Base-by-base conservation (phyloP, 2,797 vertebrate genomes). In the Schizothorax lantsangensis region DNA sequence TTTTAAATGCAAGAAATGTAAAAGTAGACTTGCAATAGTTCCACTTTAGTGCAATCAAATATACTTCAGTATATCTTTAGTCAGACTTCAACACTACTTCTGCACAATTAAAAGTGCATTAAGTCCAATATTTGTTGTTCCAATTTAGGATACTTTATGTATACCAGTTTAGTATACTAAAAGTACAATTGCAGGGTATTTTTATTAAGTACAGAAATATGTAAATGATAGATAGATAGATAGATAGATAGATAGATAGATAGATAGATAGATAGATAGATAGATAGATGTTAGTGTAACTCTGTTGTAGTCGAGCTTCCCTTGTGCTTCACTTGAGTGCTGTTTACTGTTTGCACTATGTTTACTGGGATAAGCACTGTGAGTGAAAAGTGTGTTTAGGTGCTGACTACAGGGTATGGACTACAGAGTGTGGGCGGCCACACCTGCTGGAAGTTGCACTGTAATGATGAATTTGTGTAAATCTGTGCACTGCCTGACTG, bases 391-490 rank as follows among this genome's bases (percentile, higher is more conserved):
- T 62, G n/a, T 79, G 79, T 80, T 80, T 64, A 64, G n/a, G 40
- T 33, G 47, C 30, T 83, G 81, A 73, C 52, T 73, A 21, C 10
- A 73, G 52, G 69, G 69, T 21, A 73, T 30, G 69, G 43, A 72
- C 49, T 30, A 59, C 78, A 66, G 57, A 30, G 38, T 6, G 6
- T 59, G 36, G 68, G n/a, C 3, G 45, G 45, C 73, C 73, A 66
- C 59, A 38, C 73, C 72, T 66, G 17, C 73, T 84, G 12, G 40
- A 84, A 84, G 73, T 68, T 15, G 17, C 73, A 77, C 49, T 66
- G 47, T 52, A 83, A 59, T 59, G 45, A 40, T 77, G 33, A 77
- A 84, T 84, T 38, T 75, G 57, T n/a, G 12, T 49, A 54, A 68
- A 84, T 84, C 33, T 78, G 36, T 10, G 9, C 23, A 14, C 23